Conservation (phyloP, 2,888 invertebrate species). For the Tipula confusa region DNA sequence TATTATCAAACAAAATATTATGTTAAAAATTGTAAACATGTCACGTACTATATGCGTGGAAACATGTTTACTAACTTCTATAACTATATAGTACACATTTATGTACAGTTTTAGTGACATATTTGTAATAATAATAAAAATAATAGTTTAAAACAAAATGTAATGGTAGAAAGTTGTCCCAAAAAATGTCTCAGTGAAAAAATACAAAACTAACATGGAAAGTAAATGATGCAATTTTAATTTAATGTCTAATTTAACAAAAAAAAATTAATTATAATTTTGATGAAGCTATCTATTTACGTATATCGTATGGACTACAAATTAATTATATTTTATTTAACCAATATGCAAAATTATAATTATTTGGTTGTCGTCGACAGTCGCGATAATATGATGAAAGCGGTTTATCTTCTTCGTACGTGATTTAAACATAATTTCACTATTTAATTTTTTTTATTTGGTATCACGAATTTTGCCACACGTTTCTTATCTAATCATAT, state of each 20-base stretch:
- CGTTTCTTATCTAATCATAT: background rate
- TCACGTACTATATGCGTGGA: background rate
- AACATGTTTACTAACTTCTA: background rate
- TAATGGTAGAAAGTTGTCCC: background rate
- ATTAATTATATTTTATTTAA: background rate
- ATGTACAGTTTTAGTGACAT: background rate
- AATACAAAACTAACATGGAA: background rate
- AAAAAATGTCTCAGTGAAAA: background rate
- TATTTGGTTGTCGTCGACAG: background rate
- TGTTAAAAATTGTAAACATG: background rate
- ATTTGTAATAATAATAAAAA: background rate
- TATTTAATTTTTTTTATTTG: background rate
- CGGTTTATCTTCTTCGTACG: background rate
- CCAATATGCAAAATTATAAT: background rate
- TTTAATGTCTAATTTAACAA: background rate
- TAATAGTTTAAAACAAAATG: background rate
- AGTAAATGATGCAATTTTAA: constrained; percentile 7
- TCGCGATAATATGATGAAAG: background rate
- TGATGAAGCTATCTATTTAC: background rate
- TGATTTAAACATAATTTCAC: background rate
- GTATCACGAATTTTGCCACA: background rate
- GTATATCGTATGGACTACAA: background rate
- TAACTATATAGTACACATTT: background rate
- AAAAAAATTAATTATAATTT: background rate
- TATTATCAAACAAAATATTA: too few species aligned